Evolutionary conservation across 1,140 invertebrate genomes (phyloP), one percentile per base, ranked within the genome.

Genomic region (Lethocerus indicus): DNA sequence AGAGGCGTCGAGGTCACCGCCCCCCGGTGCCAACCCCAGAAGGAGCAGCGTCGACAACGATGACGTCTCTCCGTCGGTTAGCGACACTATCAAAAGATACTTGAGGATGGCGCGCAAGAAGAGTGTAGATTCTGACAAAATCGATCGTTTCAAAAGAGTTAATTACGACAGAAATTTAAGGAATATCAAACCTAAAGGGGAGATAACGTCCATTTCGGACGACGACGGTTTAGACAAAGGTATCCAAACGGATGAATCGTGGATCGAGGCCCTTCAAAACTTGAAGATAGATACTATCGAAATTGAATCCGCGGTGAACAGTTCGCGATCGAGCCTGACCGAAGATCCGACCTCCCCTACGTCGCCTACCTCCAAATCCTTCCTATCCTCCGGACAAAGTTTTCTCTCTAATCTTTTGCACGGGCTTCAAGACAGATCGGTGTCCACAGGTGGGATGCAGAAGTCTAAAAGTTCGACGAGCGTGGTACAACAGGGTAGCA

Each of bases 401-500:
- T 79, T 81, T 58, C 63, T 81, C 18, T 78, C 76, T 58, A 71
- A 76, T 56, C 62, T 81, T 54, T 63, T 81, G 37, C 75, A 78
- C 55, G 72, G 73, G 55, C 40, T 71, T 65, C 55, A 54, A 48
- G 47, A 47, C 32, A 52, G 44, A 37, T 42, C 49, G 40, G 52
- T 54, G 35, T 32, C 57, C 35, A 49, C 58, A 55, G 57, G 58
- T 53, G 59, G 57, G 58, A 87, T 87, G 83, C 83, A 87, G 73
- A 88, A 87, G 65, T 86, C 82, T 55, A 84, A 86, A 60, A 86
- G 82, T 7, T 83, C 83, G 50, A 83, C 82, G 57, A 85, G 79
- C 65, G 83, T 88, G 60, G 81, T 87, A 59, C 83, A 86, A 58
- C 74, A 75, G 58, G 72, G 73, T 16, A 74, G 71, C 56, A 63